A percentile compares a stretch with the other conserved stretches of the same genome.
These are phyloP conservation scores for Thaleichthys pacificus DNA, from an alignment of 2,797 vertebrate genomes.

Conservation along the genomic window DNA sequence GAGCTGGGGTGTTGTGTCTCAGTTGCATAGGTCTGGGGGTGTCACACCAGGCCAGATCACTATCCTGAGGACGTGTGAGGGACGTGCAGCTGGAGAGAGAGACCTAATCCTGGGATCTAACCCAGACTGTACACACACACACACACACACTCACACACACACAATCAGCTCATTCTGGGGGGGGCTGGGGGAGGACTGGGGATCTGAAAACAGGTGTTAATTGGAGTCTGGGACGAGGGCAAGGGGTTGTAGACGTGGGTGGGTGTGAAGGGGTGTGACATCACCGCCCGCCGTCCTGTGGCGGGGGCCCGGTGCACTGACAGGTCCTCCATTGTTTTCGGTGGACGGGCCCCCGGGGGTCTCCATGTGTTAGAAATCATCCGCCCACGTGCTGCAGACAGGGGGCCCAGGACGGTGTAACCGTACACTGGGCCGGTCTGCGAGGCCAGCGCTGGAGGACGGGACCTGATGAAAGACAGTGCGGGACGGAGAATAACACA, in stretches of 20 bases:
- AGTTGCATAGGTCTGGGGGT: conserved; percentile 59
- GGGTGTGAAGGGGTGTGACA: conserved; percentile 74
- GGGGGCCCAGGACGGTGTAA: conserved; percentile 73
- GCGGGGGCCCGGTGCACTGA: conserved; percentile 56
- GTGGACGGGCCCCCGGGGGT: conserved; percentile 67
- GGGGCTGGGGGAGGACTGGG: conserved; percentile 21
- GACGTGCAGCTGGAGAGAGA: conserved; percentile 65
- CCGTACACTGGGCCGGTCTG: conserved; percentile 69
- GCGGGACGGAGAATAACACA: conserved; percentile 73
- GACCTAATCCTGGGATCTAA: conserved; percentile 53
- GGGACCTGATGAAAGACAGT: conserved; percentile 81
- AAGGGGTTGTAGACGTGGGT: conserved; percentile 53
- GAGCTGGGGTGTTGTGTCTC: conserved; percentile 45
- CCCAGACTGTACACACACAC: conserved; percentile 44
- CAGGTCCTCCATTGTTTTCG: conserved; percentile 81
- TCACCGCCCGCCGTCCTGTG: conserved; percentile 51
- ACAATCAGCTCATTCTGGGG: conserved; percentile 17
- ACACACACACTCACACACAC: conserved; percentile 44
- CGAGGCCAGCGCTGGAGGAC: conserved; percentile 74
- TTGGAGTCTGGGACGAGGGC: conserved; percentile 42
- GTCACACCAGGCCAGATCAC: conserved; percentile 63
- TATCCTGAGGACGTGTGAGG: conserved; percentile 58
- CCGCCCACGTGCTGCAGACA: conserved; percentile 81
- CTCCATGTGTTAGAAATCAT: conserved; percentile 86
- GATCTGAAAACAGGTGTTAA: conserved; percentile 61